phyloP scores from a whole-genome alignment of 2,888 invertebrate genomes.

The Phalangium opilio region DNA sequence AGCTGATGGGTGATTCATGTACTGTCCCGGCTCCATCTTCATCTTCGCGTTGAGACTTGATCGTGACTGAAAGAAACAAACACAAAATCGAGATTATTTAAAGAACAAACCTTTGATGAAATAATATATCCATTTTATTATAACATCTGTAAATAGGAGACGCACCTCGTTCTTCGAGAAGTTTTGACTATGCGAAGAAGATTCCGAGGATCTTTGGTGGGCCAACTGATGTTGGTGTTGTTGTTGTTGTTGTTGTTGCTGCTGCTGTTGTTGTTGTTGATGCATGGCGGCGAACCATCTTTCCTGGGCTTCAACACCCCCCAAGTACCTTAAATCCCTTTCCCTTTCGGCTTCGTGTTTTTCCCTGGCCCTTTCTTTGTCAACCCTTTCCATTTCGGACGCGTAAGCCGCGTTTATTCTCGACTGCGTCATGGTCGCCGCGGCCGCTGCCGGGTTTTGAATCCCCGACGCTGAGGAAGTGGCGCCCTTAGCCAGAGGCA shows the following conservation, averaged over 20 bases:
- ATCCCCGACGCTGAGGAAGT: constrained; percentile 1
- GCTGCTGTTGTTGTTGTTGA: constrained; percentile 4
- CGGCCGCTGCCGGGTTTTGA: background rate
- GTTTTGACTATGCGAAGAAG: constrained; percentile 9
- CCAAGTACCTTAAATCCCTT: constrained; percentile 2
- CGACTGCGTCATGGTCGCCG: too few species aligned
- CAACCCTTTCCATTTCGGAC: background rate
- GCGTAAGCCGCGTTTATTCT: too few species aligned
- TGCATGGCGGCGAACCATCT: constrained; percentile 17
- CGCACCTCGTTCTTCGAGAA: constrained; percentile 10
- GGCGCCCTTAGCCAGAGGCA: constrained; percentile 4
- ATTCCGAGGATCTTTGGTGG: constrained; percentile 8
- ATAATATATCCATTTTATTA: too few species aligned
- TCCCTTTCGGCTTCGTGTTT: constrained; percentile 4
- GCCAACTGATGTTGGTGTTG: constrained; percentile 6
- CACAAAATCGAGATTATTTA: too few species aligned
- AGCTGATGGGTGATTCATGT: too few species aligned
- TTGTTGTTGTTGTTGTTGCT: constrained; percentile 6
- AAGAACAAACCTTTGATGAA: too few species aligned
- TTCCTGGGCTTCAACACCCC: constrained; percentile 8
- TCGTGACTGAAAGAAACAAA: too few species aligned
- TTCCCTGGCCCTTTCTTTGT: background rate
- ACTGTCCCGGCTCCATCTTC: too few species aligned
- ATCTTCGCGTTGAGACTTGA: too few species aligned
- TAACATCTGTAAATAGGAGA: too few species aligned